A percentile compares a stretch with the other conserved stretches of the same genome.
Evolutionary conservation across 2,888 invertebrate species (phyloP).

Genomic region (Cheilosia vernalis): DNA sequence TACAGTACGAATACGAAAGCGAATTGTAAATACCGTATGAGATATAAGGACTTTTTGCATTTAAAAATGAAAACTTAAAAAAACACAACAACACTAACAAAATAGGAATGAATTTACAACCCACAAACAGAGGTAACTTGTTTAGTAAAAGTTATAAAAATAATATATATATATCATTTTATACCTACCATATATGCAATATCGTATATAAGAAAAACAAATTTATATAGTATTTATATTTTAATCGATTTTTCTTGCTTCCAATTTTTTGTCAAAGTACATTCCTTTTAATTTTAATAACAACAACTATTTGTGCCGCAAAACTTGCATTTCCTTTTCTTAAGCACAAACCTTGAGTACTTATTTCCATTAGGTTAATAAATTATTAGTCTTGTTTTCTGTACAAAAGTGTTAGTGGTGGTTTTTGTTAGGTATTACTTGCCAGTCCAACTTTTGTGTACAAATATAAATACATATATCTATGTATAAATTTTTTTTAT

Average conservation of each 20-base stretch:
- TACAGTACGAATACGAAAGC: background rate
- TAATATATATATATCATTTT: constrained; percentile 33
- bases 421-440: constrained; percentile 8
- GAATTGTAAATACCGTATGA: constrained; percentile 36
- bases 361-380: constrained; percentile 15
- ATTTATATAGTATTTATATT: background rate
- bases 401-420: background rate
- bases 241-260: background rate
- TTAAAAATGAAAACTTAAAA: background rate
- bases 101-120: constrained; percentile 16
- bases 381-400: constrained; percentile 4
- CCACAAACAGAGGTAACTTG: constrained; percentile 2
- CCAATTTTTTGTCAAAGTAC: constrained; percentile 1
- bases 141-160: constrained; percentile 5
- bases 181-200: constrained; percentile 34
- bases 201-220: constrained; percentile 9
- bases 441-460: constrained; percentile 11
- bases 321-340: constrained; percentile 7
- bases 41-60: constrained; percentile 19
- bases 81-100: background rate
- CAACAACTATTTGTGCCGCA: background rate
- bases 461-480: constrained; percentile 8
- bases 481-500: constrained; percentile 14
- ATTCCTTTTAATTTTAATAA: constrained; percentile 12
- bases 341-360: constrained; percentile 10